Evolutionary conservation across 2,113 vertebrate genomes (phyloP).

Genomic region (Cebus imitator): DNA sequence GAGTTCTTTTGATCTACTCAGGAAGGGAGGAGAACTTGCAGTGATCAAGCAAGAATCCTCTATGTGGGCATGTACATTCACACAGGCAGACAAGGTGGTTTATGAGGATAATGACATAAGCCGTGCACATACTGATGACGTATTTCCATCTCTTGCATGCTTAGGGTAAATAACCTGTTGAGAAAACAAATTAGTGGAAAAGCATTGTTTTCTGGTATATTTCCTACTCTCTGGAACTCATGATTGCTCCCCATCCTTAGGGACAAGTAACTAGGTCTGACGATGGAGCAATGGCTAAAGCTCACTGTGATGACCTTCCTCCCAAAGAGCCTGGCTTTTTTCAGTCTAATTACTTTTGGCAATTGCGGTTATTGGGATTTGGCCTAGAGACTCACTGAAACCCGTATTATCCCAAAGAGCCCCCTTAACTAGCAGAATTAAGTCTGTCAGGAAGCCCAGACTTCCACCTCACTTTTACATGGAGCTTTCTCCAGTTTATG

Average conservation of each 20-base stretch:
- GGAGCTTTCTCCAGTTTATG: slow-evolving; percentile 62
- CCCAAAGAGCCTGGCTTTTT: slow-evolving; percentile 72
- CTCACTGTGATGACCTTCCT: slow-evolving; percentile 60
- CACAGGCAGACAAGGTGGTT: slow-evolving; percentile 53
- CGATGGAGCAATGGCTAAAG: slow-evolving; percentile 54
- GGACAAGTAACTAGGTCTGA: slow-evolving; percentile 69
- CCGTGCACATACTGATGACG: background rate
- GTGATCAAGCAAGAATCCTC: background rate
- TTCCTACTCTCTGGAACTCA: slow-evolving; percentile 69
- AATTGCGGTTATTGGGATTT: slow-evolving; percentile 76
- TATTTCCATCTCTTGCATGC: slow-evolving; percentile 26
- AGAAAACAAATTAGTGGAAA: slow-evolving; percentile 56
- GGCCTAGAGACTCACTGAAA: slow-evolving; percentile 75
- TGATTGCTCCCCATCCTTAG: slow-evolving; percentile 64
- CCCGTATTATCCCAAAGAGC: slow-evolving; percentile 73
- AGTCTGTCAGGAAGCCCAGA: slow-evolving; percentile 68
- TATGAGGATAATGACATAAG: background rate
- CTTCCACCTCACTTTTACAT: slow-evolving; percentile 61
- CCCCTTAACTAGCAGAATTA: slow-evolving; percentile 70
- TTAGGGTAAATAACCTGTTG: slow-evolving; percentile 20
- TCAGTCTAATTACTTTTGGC: slow-evolving; percentile 78
- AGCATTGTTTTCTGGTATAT: slow-evolving; percentile 70
- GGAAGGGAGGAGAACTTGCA: background rate
- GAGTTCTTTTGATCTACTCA: slow-evolving; percentile 56
- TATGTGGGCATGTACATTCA: background rate